These are phyloP conservation scores for Sylvia borin DNA, from an alignment of 2,797 vertebrate genomes.

Conservation along the genomic window DNA sequence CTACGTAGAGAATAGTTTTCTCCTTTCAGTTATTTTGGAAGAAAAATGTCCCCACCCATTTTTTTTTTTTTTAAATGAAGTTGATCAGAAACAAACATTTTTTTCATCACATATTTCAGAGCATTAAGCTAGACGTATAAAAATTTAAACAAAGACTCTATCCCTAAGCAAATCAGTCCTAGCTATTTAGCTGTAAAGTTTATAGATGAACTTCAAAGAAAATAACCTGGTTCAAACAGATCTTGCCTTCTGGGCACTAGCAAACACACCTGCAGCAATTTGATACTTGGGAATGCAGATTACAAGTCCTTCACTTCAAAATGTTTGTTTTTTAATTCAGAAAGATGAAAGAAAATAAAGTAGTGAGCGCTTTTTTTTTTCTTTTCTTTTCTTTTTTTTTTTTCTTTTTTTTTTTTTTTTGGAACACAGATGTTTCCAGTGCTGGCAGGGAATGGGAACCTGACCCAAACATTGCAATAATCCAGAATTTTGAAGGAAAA, in stretches of 20 bases:
- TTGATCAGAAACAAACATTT: constrained; percentile 1
- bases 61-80: not conserved
- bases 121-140: not conserved
- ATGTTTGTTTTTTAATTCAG: constrained; percentile 69
- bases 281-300: constrained; percentile 73
- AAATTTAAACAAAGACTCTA: constrained; percentile 23
- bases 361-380: not conserved
- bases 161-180: constrained; percentile 20
- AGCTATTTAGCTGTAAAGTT: constrained; percentile 40
- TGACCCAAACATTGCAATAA: not conserved
- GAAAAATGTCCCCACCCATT: not conserved
- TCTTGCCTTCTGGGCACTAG: constrained; percentile 59
- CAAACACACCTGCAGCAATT: constrained; percentile 73
- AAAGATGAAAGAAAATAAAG: constrained; percentile 70
- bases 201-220: constrained; percentile 65
- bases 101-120: not conserved
- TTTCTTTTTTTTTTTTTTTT: not conserved
- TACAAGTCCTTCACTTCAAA: constrained; percentile 66
- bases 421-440: constrained; percentile 54
- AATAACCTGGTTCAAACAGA: constrained; percentile 67
- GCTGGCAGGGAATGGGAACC: not conserved
- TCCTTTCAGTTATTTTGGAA: not conserved
- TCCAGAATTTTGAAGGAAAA: constrained; percentile 1
- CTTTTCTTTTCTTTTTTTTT: not conserved
- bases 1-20: rapidly evolving